Evolutionary conservation across 1,140 invertebrate species (phyloP).

Genomic region (Venustaconcha ellipsiformis): DNA sequence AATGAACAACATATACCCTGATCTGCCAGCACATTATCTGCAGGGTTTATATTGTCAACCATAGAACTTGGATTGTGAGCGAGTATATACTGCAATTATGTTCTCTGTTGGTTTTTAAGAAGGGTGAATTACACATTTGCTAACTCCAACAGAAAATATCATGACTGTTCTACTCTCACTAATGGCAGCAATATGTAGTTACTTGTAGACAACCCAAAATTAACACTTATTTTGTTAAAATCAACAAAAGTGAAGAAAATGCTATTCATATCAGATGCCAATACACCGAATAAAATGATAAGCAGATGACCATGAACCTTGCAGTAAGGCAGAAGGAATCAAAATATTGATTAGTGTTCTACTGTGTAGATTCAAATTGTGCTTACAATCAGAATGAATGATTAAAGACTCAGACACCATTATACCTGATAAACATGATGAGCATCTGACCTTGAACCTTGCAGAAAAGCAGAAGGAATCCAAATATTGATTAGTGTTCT

Average conservation of each 20-base stretch:
- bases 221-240: not conserved
- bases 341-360: conserved; percentile 84
- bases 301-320: conserved; percentile 78
- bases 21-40: no score
- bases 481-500: conserved; percentile 84
- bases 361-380: conserved; percentile 33
- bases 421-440: conserved; percentile 92
- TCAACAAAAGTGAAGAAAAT: not conserved
- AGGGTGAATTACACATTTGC: not conserved
- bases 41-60: no score
- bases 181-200: not conserved
- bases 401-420: not conserved
- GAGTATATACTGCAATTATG: no score
- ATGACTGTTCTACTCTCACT: not conserved
- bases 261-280: no score
- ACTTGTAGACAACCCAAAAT: not conserved
- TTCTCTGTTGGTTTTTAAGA: no score
- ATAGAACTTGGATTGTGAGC: no score
- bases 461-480: conserved; percentile 91
- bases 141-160: not conserved
- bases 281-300: conserved; percentile 89
- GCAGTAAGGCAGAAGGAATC: conserved; percentile 91
- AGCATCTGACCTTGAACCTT: conserved; percentile 78
- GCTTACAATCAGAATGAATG: conserved; percentile 8
- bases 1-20: no score